phyloP scores from a whole-genome alignment of 2,797 vertebrate genomes.

The Glyptemys insculpta region DNA sequence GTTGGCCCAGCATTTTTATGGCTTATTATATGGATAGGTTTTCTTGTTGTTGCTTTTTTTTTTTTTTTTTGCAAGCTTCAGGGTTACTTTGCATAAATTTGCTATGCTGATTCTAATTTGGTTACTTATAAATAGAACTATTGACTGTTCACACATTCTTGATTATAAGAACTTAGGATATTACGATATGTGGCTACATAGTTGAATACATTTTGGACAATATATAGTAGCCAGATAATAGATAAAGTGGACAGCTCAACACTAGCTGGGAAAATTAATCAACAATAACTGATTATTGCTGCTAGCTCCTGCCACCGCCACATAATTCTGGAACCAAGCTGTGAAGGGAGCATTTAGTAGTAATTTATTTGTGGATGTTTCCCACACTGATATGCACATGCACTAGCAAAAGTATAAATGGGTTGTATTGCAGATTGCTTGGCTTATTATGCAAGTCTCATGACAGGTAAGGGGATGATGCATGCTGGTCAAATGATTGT shows the following conservation, averaged over 20 bases:
- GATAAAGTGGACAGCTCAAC: not conserved
- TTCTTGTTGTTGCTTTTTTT: too few species aligned
- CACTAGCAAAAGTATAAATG: not conserved
- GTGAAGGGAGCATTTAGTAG: constrained; percentile 21
- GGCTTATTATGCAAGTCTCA: not conserved
- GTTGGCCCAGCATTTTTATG: not conserved
- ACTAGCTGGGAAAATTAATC: constrained; percentile 15
- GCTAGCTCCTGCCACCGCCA: constrained; percentile 29
- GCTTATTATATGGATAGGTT: accelerated
- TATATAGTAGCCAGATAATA: not conserved
- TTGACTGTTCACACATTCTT: constrained; percentile 13
- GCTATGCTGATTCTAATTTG: not conserved
- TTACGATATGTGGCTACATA: not conserved
- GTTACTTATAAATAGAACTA: not conserved
- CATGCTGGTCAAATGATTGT: constrained; percentile 25
- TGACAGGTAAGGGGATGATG: constrained; percentile 9
- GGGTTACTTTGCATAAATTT: not conserved
- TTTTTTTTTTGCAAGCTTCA: not conserved
- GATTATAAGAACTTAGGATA: not conserved
- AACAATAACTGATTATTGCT: not conserved
- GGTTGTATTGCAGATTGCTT: constrained; percentile 3
- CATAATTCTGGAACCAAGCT: constrained; percentile 8
- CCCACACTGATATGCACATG: not conserved
- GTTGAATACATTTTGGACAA: not conserved
- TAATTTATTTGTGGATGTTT: constrained; percentile 31